Base-by-base conservation (phyloP, 2,113 vertebrate species). In the Galbula dea region DNA sequence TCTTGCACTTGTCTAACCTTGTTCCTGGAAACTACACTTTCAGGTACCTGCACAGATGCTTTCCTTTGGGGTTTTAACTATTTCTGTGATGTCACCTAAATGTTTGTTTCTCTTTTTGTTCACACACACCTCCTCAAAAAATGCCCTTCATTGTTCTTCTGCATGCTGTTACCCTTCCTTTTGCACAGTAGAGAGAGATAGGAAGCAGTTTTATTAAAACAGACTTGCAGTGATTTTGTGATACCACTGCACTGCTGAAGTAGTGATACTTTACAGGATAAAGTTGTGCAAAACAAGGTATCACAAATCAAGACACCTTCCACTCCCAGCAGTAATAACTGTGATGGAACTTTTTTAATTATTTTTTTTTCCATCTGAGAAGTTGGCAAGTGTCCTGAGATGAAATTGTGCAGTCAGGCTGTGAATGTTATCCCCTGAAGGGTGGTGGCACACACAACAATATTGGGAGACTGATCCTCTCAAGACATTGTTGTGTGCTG, bases 1-100 rank as follows among this genome's bases (percentile, higher is more conserved):
- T 97, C 65, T 94, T 98, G 57, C 94, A 74, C 58, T 89, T 98
- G 85, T 96, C 96, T 69, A 83, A 98, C 79, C 97, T 98, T 67
- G 92, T 95, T 76, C 93, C 97, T 79, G 98, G 98, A 61, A 97
- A 98, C 93, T 98, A 98, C 89, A 98, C 97, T 65, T 98, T 98
- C 96, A 98, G 98, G 98, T 98, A 95, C 81, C 83, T 90, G n/a
- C 18, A 18, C 32, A 18, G 24, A 37, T 72, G 26, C 29, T 62
- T 86, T 78, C 52, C 17, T 52, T 34, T 41, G 32, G 30, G 11
- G 3, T 45, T 83, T 37, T 67, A 65, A 48, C 22, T 67, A 5
- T 52, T 76, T 67, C 39, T 86, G 11, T 89, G 32, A 54, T 79
- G 32, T 13, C 39, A 81, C n/a, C 11, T 82, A 48, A 54, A 39